Percentiles rank a stretch among this genome's conserved stretches.
phyloP scores from a whole-genome alignment of 2,113 vertebrate genomes.

The Ursus arctos region DNA sequence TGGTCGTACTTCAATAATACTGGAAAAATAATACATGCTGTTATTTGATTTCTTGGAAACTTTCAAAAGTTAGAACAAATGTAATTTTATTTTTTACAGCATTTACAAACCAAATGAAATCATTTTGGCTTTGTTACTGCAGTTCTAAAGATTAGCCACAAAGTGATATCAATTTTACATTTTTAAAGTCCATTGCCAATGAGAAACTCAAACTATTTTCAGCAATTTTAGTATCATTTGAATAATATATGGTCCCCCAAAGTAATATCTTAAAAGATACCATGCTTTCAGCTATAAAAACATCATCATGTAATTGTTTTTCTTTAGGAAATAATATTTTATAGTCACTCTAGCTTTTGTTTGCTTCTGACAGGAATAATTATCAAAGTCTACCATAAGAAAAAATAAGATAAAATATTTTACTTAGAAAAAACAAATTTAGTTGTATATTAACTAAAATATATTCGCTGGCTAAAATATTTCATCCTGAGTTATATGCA shows the following conservation, averaged over 20 bases:
- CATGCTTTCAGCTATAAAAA: background rate
- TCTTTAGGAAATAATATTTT: background rate
- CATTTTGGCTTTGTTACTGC: background rate
- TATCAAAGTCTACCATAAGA: background rate
- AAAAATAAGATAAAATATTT: background rate
- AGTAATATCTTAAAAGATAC: background rate
- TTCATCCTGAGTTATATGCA: background rate
- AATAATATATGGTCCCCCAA: background rate
- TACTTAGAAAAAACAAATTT: constrained; percentile 34
- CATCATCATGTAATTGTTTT: background rate
- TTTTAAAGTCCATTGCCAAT: constrained; percentile 1
- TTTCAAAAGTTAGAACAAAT: background rate
- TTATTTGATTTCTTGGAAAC: constrained; percentile 35
- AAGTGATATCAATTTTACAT: constrained; percentile 2
- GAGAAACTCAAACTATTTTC: constrained; percentile 23
- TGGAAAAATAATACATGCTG: background rate
- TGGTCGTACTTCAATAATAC: background rate
- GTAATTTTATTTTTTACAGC: background rate
- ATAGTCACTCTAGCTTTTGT: background rate
- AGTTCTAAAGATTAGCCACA: background rate
- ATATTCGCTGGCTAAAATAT: background rate
- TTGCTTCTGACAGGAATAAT: background rate
- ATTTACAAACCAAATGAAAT: constrained; percentile 19
- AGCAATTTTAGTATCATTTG: constrained; percentile 28
- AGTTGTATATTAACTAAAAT: background rate